Conservation (phyloP, 1,140 invertebrate species). For the Mactra quadrangularis region DNA sequence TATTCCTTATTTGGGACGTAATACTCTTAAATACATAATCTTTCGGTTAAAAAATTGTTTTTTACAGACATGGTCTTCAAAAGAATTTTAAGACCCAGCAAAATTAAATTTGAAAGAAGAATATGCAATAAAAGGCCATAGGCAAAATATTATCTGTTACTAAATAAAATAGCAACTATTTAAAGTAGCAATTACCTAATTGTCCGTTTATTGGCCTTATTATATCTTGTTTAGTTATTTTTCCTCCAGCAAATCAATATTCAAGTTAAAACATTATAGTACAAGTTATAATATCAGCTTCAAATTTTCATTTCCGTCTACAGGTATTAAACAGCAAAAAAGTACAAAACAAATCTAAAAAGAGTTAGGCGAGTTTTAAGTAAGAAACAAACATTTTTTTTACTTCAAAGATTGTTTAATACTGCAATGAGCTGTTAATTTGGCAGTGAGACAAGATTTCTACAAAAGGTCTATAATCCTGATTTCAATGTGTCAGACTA, state of each 20-base stretch:
- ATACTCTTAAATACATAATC: too few relatives aligned
- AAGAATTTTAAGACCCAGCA: too few relatives aligned
- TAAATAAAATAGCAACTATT: too few relatives aligned
- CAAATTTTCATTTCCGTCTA: background rate
- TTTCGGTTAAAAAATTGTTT: too few relatives aligned
- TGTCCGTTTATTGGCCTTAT: too few relatives aligned
- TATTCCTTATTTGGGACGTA: too few relatives aligned
- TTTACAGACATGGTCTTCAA: too few relatives aligned
- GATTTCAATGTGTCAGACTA: background rate
- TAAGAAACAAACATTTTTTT: background rate
- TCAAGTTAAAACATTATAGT: background rate
- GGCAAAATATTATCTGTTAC: too few relatives aligned
- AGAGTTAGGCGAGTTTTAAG: background rate
- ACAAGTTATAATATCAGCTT: background rate
- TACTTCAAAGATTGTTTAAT: conserved; percentile 13
- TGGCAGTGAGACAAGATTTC: conserved; percentile 22
- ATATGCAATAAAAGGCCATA: too few relatives aligned
- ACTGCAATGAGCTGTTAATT: conserved; percentile 11
- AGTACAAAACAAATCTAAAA: conserved; percentile 3
- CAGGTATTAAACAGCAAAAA: conserved; percentile 1
- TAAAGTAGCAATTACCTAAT: too few relatives aligned
- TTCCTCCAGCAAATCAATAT: background rate
- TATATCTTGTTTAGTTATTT: background rate
- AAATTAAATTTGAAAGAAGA: too few relatives aligned
- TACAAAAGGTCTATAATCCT: conserved; percentile 35